A percentile compares a stretch with the other conserved stretches of the same genome.
These are phyloP conservation scores for Aleiodes alternator DNA, from an alignment of 2,888 invertebrate genomes.

Conservation along the genomic window DNA sequence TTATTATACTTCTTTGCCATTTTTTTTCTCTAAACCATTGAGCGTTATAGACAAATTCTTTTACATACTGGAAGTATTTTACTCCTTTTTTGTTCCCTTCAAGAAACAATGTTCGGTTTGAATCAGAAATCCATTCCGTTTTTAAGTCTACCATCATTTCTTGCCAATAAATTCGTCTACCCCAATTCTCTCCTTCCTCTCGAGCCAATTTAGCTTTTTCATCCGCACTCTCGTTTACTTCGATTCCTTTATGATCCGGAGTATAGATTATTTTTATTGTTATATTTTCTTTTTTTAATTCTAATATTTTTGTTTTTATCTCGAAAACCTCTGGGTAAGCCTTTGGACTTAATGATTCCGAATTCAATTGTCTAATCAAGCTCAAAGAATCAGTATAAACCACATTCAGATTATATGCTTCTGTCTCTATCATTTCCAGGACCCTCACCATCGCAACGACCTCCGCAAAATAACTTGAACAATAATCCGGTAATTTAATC, in stretches of 20 bases:
- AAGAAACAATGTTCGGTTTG: background rate
- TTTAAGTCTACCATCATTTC: background rate
- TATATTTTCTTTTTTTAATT: conserved; percentile 5
- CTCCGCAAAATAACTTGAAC: conserved; percentile 52
- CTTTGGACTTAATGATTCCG: background rate
- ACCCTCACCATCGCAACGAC: conserved; percentile 44
- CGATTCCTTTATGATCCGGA: conserved; percentile 49
- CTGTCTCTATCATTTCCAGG: conserved; percentile 27
- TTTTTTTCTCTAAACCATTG: conserved; percentile 7
- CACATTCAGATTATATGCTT: background rate
- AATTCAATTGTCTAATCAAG: conserved; percentile 38
- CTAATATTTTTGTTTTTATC: conserved; percentile 14
- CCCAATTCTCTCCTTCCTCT: background rate
- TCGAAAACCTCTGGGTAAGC: background rate
- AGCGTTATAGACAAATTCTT: conserved; percentile 2
- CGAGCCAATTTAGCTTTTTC: conserved; percentile 32
- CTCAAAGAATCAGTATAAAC: conserved; percentile 49
- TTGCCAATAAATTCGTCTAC: background rate
- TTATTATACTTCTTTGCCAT: background rate
- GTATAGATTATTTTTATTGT: conserved; percentile 47
- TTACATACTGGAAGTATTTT: background rate
- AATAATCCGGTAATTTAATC: conserved; percentile 17
- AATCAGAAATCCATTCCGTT: background rate
- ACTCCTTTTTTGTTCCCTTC: conserved; percentile 5
- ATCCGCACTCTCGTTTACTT: conserved; percentile 50